Conservation (phyloP, 2,113 vertebrate species). For the Rhabdomys dilectus region DNA sequence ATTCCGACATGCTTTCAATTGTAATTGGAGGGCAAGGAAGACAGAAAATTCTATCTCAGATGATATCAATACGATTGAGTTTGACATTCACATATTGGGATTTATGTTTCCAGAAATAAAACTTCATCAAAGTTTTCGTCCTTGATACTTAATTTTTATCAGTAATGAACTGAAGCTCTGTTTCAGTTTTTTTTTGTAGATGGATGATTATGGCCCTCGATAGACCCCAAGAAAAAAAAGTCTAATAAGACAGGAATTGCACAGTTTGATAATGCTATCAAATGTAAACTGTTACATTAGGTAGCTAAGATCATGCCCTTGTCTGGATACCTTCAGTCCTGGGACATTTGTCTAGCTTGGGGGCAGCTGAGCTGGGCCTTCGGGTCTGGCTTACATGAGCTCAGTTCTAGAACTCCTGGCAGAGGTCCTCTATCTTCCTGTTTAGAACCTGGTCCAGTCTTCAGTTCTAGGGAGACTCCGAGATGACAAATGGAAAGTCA, state of each 20-base stretch:
- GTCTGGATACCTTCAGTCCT: not conserved
- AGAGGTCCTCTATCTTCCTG: not conserved
- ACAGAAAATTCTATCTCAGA: constrained; percentile 41
- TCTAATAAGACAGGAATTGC: not conserved
- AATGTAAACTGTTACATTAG: not conserved
- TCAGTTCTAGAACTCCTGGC: not conserved
- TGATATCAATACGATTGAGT: not conserved
- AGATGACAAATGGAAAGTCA: constrained; percentile 56
- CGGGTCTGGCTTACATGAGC: not conserved
- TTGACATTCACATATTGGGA: not conserved
- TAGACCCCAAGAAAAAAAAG: not conserved
- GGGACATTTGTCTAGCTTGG: not conserved
- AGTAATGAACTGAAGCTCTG: not conserved
- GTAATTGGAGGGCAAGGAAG: constrained; percentile 41
- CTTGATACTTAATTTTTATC: not conserved
- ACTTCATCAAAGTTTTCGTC: not conserved
- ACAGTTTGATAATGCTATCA: not conserved
- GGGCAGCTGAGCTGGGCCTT: not conserved
- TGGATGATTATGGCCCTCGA: not conserved
- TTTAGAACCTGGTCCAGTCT: constrained; percentile 30
- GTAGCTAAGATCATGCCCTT: not conserved
- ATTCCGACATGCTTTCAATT: not conserved
- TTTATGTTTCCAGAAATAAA: not conserved
- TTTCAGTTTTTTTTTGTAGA: constrained; percentile 11
- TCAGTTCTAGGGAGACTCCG: constrained; percentile 51